Evolutionary conservation across 2,888 invertebrate species (phyloP).

Genomic region (Oscheius sp.): DNA sequence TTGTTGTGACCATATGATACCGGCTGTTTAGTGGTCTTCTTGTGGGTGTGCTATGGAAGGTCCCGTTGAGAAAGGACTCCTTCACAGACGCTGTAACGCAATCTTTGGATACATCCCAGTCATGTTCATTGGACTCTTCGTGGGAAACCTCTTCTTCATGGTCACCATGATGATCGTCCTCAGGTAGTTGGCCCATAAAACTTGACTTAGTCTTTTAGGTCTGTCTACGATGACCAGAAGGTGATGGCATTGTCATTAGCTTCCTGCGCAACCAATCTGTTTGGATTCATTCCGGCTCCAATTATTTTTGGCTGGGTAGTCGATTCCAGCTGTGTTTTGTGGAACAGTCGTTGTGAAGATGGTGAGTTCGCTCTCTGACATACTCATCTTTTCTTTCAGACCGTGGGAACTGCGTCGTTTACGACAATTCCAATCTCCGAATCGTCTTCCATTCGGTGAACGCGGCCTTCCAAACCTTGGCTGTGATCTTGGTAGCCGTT

Average conservation of each 20-base stretch:
- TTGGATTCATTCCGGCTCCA: constrained; percentile 69
- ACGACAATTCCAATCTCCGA: constrained; percentile 62
- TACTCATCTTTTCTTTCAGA: constrained; percentile 42
- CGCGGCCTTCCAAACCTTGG: constrained; percentile 54
- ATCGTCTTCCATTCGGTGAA: constrained; percentile 60
- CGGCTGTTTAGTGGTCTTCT: constrained; percentile 50
- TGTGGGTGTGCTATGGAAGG: constrained; percentile 51
- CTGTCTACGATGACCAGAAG: constrained; percentile 63
- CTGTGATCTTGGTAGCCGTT: constrained; percentile 50
- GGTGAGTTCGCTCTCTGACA: constrained; percentile 34
- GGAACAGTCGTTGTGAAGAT: constrained; percentile 60
- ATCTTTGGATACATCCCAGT: constrained; percentile 57
- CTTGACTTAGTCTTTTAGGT: constrained; percentile 44
- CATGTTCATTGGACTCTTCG: constrained; percentile 66
- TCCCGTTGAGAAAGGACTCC: constrained; percentile 46
- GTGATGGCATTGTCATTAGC: constrained; percentile 65
- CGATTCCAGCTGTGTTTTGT: constrained; percentile 58
- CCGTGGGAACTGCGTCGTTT: constrained; percentile 64
- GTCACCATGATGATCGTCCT: constrained; percentile 67
- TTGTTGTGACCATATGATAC: background rate
- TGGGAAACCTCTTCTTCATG: constrained; percentile 69
- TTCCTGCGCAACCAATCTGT: constrained; percentile 61
- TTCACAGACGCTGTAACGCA: constrained; percentile 50
- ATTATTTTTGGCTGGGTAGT: constrained; percentile 64
- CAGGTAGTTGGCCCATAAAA: constrained; percentile 39